phyloP scores from a whole-genome alignment of 2,888 invertebrate genomes.

The Macrosiphum euphorbiae region DNA sequence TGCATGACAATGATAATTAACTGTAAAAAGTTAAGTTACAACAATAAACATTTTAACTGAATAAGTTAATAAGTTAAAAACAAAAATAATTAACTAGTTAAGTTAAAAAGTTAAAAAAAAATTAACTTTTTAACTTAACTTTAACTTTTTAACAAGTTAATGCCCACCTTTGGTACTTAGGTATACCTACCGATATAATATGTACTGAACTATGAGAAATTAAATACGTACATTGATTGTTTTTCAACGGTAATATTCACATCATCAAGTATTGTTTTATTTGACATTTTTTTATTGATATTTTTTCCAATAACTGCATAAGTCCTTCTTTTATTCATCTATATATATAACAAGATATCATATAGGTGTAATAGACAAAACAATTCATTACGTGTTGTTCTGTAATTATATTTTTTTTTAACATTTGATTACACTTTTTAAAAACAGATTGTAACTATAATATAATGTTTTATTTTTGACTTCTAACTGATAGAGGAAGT shows the following conservation, averaged over 20 bases:
- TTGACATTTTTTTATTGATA: constrained; percentile 4
- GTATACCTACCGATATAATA: too few relatives aligned
- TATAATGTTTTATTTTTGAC: not conserved
- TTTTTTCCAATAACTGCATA: constrained; percentile 46
- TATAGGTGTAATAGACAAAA: not conserved
- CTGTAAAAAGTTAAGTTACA: too few relatives aligned
- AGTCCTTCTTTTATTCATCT: constrained; percentile 12
- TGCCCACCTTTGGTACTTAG: too few relatives aligned
- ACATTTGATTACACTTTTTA: not conserved
- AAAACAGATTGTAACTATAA: not conserved
- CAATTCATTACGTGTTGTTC: constrained; percentile 12
- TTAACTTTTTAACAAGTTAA: too few relatives aligned
- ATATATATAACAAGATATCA: not conserved
- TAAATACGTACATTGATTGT: constrained; percentile 51
- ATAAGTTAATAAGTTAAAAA: too few relatives aligned
- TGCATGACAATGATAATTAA: too few relatives aligned
- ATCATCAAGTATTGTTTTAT: constrained; percentile 48
- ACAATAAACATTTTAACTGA: too few relatives aligned
- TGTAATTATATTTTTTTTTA: not conserved
- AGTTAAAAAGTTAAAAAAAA: too few relatives aligned
- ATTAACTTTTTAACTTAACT: too few relatives aligned
- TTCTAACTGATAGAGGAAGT: not conserved
- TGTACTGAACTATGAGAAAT: too few relatives aligned
- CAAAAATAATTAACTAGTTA: too few relatives aligned
- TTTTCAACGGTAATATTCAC: constrained; percentile 45